Evolutionary conservation across 2,888 invertebrate species (phyloP).

Genomic region (Drosophila buzzatii): DNA sequence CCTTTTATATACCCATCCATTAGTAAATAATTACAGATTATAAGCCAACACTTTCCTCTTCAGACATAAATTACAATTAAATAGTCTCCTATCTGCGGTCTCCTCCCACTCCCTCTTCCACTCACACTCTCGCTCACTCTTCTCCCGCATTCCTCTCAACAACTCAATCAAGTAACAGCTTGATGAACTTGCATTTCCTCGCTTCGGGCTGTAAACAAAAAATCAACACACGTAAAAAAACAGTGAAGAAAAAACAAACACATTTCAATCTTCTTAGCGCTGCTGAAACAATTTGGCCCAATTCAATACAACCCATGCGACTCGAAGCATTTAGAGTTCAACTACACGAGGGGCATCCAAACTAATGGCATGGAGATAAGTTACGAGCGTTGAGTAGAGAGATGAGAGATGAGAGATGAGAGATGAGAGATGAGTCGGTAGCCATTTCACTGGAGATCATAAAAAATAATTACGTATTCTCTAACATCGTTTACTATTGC

Average conservation of each 20-base stretch:
- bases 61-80: constrained; percentile 73
- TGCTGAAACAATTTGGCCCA: constrained; percentile 74
- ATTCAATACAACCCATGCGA: constrained; percentile 49
- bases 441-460: constrained; percentile 69
- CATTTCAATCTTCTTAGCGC: constrained; percentile 54
- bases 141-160: constrained; percentile 32
- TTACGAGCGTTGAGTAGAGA: constrained; percentile 26
- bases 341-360: constrained; percentile 52
- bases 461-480: constrained; percentile 74
- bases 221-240: not conserved
- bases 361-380: constrained; percentile 52
- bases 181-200: constrained; percentile 63
- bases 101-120: not conserved
- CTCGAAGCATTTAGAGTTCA: constrained; percentile 61
- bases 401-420: constrained; percentile 21
- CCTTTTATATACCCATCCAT: not conserved
- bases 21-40: constrained; percentile 16
- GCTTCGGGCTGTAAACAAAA: constrained; percentile 18
- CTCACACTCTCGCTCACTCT: not conserved
- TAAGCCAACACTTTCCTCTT: constrained; percentile 47
- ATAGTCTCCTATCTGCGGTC: constrained; percentile 13
- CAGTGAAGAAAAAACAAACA: constrained; percentile 12
- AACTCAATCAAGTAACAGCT: constrained; percentile 48
- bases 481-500: constrained; percentile 45
- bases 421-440: constrained; percentile 50